Evolutionary conservation across 1,140 invertebrate species (phyloP), one percentile per base, ranked within the genome.

Genomic region (Diorhabda carinulata): DNA sequence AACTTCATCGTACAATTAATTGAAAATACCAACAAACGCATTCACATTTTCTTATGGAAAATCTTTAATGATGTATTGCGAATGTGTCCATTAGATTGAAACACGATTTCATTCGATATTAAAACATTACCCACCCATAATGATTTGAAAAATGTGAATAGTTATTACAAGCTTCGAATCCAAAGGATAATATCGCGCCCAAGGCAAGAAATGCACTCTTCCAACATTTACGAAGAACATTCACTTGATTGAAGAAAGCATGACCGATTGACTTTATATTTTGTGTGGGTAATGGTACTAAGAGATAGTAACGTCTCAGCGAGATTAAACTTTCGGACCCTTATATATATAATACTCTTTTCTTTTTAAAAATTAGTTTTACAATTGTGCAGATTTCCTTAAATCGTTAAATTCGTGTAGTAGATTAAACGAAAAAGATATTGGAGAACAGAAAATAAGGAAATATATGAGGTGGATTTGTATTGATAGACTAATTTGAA

Each of bases 21-120:
- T 8, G 0, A 52, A 52, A 6, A 52, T 52, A 8, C 25, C 47
- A 52, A 4, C 47, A 8, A 52, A 52, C n/a, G n/a, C 3, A 52
- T n/a, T 52, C 47, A n/a, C 47, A 52, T 52, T 52, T 6, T 52
- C 47, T 52, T 52, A 52, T 52, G 6, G 47, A n/a, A 52, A 52
- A 52, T 6, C 47, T 52, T 52, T 52, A 52, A 52, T 52, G 47
- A 52, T 3, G 6, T 52, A 52, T 52, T 52, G 47, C 47, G n/a
- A 52, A 52, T 52, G 47, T 52, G 47, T 52, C 6, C 47, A 52
- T 52, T 52, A 52, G 47, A 8, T 8, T 52, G 6, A n/a, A 52
- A 52, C n/a, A 52, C 47, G 47, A 52, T 52, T 52, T 52, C 47
- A 52, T 52, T 52, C n/a, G 47, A 52, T 52, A 52, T 52, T 52